A percentile compares a stretch with the other conserved stretches of the same genome.
Evolutionary conservation across 1,140 invertebrate genomes (phyloP).

Genomic region (Phymastichus coffea): DNA sequence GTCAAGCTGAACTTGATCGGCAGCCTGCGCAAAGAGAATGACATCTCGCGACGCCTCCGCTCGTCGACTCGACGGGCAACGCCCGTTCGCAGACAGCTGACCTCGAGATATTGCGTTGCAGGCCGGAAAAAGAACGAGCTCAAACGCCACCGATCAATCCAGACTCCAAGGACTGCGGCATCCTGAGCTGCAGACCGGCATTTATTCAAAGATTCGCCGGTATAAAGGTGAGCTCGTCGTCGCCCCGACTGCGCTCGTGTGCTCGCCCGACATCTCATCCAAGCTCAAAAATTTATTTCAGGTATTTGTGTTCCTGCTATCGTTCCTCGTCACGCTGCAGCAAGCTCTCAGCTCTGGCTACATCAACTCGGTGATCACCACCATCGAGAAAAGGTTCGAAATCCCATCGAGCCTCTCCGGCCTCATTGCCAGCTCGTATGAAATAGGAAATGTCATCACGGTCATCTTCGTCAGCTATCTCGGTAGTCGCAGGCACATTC

Average conservation of each 20-base stretch:
- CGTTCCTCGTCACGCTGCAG: slow-evolving; percentile 87
- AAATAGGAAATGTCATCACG: slow-evolving; percentile 93
- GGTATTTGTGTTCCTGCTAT: slow-evolving; percentile 90
- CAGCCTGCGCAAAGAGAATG: too few relatives aligned
- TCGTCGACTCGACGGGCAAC: too few relatives aligned
- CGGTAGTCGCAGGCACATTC: slow-evolving; percentile 87
- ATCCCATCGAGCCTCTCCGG: slow-evolving; percentile 91
- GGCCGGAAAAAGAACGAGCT: slow-evolving; percentile 61
- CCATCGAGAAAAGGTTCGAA: slow-evolving; percentile 94
- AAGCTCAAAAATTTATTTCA: slow-evolving; percentile 48
- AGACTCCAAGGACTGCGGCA: slow-evolving; percentile 77
- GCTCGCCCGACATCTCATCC: too few relatives aligned
- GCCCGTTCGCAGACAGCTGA: neutral
- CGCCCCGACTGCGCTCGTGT: too few relatives aligned
- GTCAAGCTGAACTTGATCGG: too few relatives aligned
- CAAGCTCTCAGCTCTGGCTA: slow-evolving; percentile 88
- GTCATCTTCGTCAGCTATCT: slow-evolving; percentile 95
- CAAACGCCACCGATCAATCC: slow-evolving; percentile 64
- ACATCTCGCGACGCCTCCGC: too few relatives aligned
- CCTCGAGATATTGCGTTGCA: too few relatives aligned
- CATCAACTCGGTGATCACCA: slow-evolving; percentile 94
- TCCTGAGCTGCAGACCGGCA: slow-evolving; percentile 75
- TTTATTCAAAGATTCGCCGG: slow-evolving; percentile 81
- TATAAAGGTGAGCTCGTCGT: slow-evolving; percentile 83
- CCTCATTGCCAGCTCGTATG: slow-evolving; percentile 89